Conservation (phyloP, 2,113 vertebrate genomes). For the Pomatostomus ruficeps region DNA sequence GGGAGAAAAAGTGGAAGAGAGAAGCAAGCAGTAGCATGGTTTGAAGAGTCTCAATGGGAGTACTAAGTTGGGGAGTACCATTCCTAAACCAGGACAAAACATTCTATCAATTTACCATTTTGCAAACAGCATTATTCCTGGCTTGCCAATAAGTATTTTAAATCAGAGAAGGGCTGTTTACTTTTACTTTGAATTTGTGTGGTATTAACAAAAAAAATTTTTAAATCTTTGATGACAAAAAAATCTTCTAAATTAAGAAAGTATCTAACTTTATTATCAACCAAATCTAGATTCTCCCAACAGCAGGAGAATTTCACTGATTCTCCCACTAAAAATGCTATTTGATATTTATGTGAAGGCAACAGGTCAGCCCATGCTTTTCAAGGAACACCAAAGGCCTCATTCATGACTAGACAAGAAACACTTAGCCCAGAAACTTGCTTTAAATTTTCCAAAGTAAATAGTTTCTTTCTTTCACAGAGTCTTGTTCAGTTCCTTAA, state of each 20-base stretch:
- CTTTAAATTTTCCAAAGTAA: background rate
- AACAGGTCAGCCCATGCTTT: background rate
- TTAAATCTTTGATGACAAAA: background rate
- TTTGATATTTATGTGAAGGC: background rate
- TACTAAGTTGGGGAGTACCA: background rate
- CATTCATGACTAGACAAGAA: background rate
- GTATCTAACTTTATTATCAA: background rate
- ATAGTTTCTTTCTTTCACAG: background rate
- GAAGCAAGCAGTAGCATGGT: background rate
- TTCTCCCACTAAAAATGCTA: background rate
- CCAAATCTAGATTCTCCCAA: background rate
- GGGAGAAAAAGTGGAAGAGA: background rate
- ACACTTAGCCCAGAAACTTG: background rate
- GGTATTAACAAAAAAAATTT: background rate
- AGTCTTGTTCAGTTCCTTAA: background rate
- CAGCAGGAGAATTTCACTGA: background rate
- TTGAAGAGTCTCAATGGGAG: background rate
- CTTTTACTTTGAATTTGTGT: background rate
- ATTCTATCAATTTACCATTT: background rate
- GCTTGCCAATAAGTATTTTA: background rate
- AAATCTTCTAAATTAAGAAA: background rate
- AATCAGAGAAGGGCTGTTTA: background rate
- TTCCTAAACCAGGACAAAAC: background rate
- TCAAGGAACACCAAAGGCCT: background rate
- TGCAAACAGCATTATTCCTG: background rate